Conservation (phyloP, 53 echinoderm and acorn worm species). For the Arbacia lixula region DNA sequence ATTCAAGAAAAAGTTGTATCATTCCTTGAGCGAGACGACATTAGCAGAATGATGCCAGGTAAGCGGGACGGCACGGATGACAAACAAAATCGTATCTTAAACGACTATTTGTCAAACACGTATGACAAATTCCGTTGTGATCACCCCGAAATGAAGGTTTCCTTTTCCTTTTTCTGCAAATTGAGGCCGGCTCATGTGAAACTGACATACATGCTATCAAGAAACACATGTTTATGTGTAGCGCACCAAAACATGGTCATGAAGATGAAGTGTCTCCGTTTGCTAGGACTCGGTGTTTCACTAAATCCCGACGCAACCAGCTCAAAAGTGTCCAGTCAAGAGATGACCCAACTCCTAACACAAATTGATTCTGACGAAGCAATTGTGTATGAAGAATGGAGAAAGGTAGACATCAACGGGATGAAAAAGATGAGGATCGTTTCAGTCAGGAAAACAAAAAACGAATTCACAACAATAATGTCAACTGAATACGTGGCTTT, state of each 20-base stretch:
- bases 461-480: constrained; percentile 21
- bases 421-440: constrained; percentile 32
- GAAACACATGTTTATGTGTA: constrained; percentile 54
- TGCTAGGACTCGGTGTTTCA: constrained; percentile 39
- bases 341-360: constrained; percentile 17
- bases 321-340: constrained; percentile 14
- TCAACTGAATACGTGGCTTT: constrained; percentile 1
- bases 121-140: too few relatives aligned
- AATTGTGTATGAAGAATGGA: constrained; percentile 38
- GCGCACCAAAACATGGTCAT: constrained; percentile 56
- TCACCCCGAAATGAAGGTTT: too few relatives aligned
- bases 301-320: constrained; percentile 42
- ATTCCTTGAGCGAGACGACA: too few relatives aligned
- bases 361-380: not conserved
- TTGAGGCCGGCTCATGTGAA: constrained; percentile 32
- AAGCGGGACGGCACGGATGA: too few relatives aligned
- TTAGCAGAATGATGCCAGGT: too few relatives aligned
- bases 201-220: constrained; percentile 49
- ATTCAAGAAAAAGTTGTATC: too few relatives aligned
- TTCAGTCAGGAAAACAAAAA: not conserved
- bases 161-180: too few relatives aligned
- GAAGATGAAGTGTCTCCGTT: constrained; percentile 36
- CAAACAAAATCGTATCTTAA: too few relatives aligned
- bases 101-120: too few relatives aligned
- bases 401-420: constrained; percentile 21